Conservation (phyloP, 2,113 vertebrate species). For the Malurus alboscapulatus region DNA sequence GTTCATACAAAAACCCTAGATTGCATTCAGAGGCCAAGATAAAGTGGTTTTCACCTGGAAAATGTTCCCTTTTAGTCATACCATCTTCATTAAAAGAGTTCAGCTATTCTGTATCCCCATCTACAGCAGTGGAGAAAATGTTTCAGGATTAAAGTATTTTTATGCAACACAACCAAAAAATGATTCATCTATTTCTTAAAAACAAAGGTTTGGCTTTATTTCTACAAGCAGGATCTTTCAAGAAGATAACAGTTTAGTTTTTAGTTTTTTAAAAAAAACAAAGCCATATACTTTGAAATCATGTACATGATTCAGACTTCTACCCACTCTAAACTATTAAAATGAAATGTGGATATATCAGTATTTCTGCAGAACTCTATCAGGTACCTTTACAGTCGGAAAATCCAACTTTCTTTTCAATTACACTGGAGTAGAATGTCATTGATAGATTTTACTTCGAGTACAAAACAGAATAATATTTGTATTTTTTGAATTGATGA, state of each 20-base stretch:
- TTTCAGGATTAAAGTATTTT: not conserved
- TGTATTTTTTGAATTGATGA: not conserved
- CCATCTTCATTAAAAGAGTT: not conserved
- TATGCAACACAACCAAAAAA: not conserved
- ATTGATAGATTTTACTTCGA: not conserved
- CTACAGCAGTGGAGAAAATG: not conserved
- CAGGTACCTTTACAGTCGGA: not conserved
- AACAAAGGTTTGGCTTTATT: not conserved
- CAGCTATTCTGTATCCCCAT: not conserved
- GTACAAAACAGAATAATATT: not conserved
- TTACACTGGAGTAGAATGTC: not conserved
- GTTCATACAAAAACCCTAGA: not conserved
- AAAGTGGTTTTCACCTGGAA: not conserved
- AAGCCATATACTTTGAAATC: not conserved
- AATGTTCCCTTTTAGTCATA: not conserved
- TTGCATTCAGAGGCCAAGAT: not conserved
- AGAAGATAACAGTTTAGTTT: not conserved
- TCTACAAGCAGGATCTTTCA: not conserved
- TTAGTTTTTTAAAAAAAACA: not conserved
- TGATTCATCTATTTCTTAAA: not conserved
- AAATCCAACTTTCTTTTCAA: not conserved
- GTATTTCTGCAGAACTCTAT: not conserved
- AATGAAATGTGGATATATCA: not conserved
- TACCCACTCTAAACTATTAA: not conserved
- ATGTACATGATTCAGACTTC: not conserved